Evolutionary conservation across 2,797 vertebrate genomes (phyloP).

Genomic region (Muraenolepis orangiensis): DNA sequence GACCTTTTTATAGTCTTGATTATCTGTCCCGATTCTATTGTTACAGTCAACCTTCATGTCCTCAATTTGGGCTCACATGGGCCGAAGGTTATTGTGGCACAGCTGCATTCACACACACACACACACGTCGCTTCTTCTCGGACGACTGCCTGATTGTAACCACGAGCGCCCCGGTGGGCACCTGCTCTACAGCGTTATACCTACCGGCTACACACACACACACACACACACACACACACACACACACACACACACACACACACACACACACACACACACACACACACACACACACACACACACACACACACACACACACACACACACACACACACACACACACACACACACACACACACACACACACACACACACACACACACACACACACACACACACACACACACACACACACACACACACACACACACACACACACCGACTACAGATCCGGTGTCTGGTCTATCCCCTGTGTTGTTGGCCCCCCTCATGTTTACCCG

Average conservation of each 20-base stretch:
- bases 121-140: background rate
- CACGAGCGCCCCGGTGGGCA: background rate
- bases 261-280: too few relatives aligned
- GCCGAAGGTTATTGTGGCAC: background rate
- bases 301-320: too few relatives aligned
- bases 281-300: too few relatives aligned
- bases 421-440: too few relatives aligned
- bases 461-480: background rate
- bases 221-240: too few relatives aligned
- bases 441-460: background rate
- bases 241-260: too few relatives aligned
- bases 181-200: background rate
- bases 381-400: too few relatives aligned
- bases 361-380: too few relatives aligned
- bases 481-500: slow-evolving; percentile 4
- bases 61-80: background rate
- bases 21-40: background rate
- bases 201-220: background rate
- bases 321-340: too few relatives aligned
- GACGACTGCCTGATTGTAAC: background rate
- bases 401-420: too few relatives aligned
- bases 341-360: too few relatives aligned
- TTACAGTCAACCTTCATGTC: background rate
- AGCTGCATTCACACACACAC: too few relatives aligned
- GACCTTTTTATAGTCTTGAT: background rate